These are phyloP conservation scores for Hyperoodon ampullatus DNA, from an alignment of 2,113 vertebrate species.

Conservation along the genomic window DNA sequence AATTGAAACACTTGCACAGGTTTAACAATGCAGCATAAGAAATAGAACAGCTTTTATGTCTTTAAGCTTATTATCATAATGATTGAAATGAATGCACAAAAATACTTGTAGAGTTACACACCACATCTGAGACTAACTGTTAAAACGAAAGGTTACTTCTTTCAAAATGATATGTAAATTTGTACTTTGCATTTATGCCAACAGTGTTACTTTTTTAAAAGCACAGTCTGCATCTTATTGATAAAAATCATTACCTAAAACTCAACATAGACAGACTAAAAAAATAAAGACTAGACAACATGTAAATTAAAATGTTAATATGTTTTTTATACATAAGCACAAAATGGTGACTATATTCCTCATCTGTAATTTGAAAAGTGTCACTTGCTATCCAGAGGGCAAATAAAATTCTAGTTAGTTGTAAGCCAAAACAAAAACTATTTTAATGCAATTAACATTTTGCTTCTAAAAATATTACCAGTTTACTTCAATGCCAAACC, in stretches of 20 bases:
- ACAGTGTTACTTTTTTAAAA: constrained; percentile 1
- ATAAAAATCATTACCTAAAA: constrained; percentile 59
- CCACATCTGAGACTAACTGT: constrained; percentile 48
- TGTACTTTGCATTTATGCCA: constrained; percentile 27
- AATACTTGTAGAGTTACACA: constrained; percentile 50
- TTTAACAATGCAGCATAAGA: constrained; percentile 71
- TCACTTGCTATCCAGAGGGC: not conserved
- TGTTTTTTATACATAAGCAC: not conserved
- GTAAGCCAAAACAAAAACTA: not conserved
- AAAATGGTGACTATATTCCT: not conserved
- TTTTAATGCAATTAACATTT: not conserved
- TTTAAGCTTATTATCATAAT: constrained; percentile 70
- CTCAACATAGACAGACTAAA: not conserved
- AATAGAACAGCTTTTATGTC: constrained; percentile 75
- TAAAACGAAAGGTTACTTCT: constrained; percentile 61
- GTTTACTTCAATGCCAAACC: not conserved
- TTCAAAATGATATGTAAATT: constrained; percentile 70
- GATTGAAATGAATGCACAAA: constrained; percentile 68
- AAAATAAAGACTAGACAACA: constrained; percentile 25
- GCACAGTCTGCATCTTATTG: not conserved
- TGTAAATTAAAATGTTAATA: constrained; percentile 24
- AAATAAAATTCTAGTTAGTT: not conserved
- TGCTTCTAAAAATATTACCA: not conserved
- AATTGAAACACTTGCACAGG: constrained; percentile 74
- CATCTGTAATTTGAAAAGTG: not conserved